Evolutionary conservation across 1,140 invertebrate species (phyloP).

Genomic region (Mycetomoellerius zeteki): DNA sequence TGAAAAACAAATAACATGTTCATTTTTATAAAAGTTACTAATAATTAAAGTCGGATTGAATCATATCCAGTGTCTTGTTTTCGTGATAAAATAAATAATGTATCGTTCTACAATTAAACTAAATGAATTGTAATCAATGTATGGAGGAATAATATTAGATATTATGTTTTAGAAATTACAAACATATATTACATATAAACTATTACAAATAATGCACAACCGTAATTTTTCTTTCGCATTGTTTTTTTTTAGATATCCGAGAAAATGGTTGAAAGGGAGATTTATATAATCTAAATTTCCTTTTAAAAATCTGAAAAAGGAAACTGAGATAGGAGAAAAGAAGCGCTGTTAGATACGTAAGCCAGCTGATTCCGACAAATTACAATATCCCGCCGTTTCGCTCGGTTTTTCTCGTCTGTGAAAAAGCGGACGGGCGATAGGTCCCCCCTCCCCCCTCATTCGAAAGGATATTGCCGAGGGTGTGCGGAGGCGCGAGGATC

Average conservation of each 20-base stretch:
- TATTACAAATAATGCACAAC: background rate
- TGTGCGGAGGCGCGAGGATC: slow-evolving; percentile 46
- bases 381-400: slow-evolving; percentile 30
- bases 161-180: background rate
- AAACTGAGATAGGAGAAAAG: background rate
- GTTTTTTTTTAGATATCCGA: background rate
- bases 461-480: slow-evolving; percentile 52
- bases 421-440: slow-evolving; percentile 46
- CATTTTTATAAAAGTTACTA: too few species aligned
- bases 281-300: slow-evolving; percentile 2
- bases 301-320: slow-evolving; percentile 39
- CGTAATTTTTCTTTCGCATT: background rate
- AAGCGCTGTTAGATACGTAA: slow-evolving; percentile 26
- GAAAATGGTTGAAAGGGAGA: background rate
- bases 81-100: too few species aligned
- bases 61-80: too few species aligned
- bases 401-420: slow-evolving; percentile 42
- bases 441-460: background rate
- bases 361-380: slow-evolving; percentile 49
- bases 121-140: background rate
- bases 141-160: too few species aligned
- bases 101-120: background rate
- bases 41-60: too few species aligned
- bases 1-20: too few species aligned
- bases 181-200: background rate